Evolutionary conservation across 2,797 vertebrate species (phyloP), one percentile per base, ranked within the genome.

Genomic region (Kryptopterus vitreolus): DNA sequence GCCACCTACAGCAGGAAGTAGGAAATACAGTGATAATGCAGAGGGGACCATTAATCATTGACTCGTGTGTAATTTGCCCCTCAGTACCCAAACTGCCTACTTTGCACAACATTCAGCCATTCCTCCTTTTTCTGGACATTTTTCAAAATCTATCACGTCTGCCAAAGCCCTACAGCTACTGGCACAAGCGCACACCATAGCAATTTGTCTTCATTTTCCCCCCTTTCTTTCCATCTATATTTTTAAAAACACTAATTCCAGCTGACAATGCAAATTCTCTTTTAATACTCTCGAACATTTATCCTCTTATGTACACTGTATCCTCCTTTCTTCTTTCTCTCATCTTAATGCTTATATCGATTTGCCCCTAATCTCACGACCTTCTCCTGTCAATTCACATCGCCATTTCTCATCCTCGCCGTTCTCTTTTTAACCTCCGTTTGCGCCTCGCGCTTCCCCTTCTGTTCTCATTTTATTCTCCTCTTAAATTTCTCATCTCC

Each of bases 1-100:
- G 90, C 96, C 95, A 97, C 87, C 98, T 99, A 55, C 11, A 59
- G 31, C 58, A 75, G 31, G 29, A 78, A 70, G 0, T 18, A 33
- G 26, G 2, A n/a, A 71, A 55, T 18, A 31, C 31, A 53, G 6
- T 79, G 13, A 22, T 24, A 31, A 53, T 53, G 20, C 33, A 33
- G 48, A n/a, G 48, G 38, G 26, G 7, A 50, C 48, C 43, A 26
- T 58, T 11, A 59, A 61, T 59, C 57, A 35, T 35, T n/a, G 43
- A 22, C 46, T 61, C 7, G 16, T n/a, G 24, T 69, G 55, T 35
- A 71, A 29, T 48, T 29, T 18, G 12, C 46, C 35, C 6, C 24
- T 73, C 22, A 38, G 24, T 79, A 22, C n/a, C 71, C 12, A 72
- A 72, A 1, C 35, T 15, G 10, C 48, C 31, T 55, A 31, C 53